Evolutionary conservation across 1,140 invertebrate genomes (phyloP), one percentile per base, ranked within the genome.

Genomic region (Portunus trituberculatus): DNA sequence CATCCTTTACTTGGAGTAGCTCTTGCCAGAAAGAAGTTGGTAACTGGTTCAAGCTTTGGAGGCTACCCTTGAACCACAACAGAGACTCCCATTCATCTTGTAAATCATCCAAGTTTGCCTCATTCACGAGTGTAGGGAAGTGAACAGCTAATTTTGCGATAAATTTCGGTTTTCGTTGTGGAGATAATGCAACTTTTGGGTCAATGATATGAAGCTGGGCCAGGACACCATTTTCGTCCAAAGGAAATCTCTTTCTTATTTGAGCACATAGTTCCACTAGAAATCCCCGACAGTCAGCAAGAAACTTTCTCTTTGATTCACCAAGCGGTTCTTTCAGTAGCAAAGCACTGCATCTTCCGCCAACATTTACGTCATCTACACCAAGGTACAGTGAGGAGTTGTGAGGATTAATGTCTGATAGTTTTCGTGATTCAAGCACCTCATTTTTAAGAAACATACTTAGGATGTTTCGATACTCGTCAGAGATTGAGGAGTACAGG

Each of bases 331-430:
- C 93, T 14, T 86, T 87, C 86, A 29, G n/a, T 4, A n/a, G 88
- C 16, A 39, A 87, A 48, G 32, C 93, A 28, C 88, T 84, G 88
- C 93, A 93, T 88, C 93, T 94, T 94, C 93, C 93, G 52, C 84
- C 46, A 93, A 52, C n/a, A n/a, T n/a, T n/a, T n/a, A n/a, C n/a
- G 48, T n/a, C 31, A 14, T 29, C 86, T 28, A 52, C 14, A 10
- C 29, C 10, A 29, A 31, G 8, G 82, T n/a, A 59, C 20, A 52
- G 14, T 7, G 48, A 52, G 14, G 48, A 6, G 14, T 52, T 52
- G 14, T 52, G 14, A 7, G 48, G 93, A 25, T 94, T 25, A 76
- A 94, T 94, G 46, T 76, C 52, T 20, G 10, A 28, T n/a, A 0
- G n/a, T n/a, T n/a, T n/a, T n/a, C n/a, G n/a, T n/a, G 39, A 46